A percentile compares a stretch with the other conserved stretches of the same genome.
Conservation (phyloP, 2,797 vertebrate species). For the Cetoscarus ocellatus region DNA sequence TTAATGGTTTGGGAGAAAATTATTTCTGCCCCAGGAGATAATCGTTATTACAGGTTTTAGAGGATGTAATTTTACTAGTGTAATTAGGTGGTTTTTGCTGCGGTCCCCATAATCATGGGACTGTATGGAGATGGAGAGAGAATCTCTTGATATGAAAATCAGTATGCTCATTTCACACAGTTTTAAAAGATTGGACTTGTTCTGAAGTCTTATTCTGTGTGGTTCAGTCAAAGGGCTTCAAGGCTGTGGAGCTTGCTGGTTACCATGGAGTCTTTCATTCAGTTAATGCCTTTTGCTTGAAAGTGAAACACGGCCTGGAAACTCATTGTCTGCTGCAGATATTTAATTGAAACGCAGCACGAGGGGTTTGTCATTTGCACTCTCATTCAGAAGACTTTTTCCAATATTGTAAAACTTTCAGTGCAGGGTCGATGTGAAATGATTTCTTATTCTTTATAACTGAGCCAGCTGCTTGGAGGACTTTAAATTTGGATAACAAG, state of each 20-base stretch:
- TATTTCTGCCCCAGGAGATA: conserved; percentile 56
- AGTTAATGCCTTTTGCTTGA: conserved; percentile 71
- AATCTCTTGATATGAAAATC: conserved; percentile 61
- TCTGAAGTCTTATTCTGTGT: conserved; percentile 60
- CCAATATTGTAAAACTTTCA: conserved; percentile 54
- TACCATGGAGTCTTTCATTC: conserved; percentile 71
- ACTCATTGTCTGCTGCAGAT: conserved; percentile 63
- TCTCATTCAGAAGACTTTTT: conserved; percentile 47
- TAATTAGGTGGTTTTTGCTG: conserved; percentile 48
- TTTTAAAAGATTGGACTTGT: conserved; percentile 62
- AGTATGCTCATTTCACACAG: conserved; percentile 65
- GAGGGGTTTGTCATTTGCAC: conserved; percentile 44
- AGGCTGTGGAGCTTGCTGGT: conserved; percentile 56
- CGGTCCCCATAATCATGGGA: conserved; percentile 39
- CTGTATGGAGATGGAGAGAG: conserved; percentile 36
- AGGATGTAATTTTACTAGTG: conserved; percentile 48
- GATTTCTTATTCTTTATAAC: conserved; percentile 9
- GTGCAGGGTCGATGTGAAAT: conserved; percentile 29
- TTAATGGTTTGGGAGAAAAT: conserved; percentile 65
- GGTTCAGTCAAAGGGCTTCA: conserved; percentile 63
- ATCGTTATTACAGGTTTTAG: conserved; percentile 59
- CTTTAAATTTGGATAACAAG: background rate
- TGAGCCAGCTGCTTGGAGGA: conserved; percentile 1
- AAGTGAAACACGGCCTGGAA: conserved; percentile 54
- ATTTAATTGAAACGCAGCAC: conserved; percentile 72